Base-by-base conservation (phyloP, 2,113 vertebrate species). In the Ptychochromis oligacanthus region DNA sequence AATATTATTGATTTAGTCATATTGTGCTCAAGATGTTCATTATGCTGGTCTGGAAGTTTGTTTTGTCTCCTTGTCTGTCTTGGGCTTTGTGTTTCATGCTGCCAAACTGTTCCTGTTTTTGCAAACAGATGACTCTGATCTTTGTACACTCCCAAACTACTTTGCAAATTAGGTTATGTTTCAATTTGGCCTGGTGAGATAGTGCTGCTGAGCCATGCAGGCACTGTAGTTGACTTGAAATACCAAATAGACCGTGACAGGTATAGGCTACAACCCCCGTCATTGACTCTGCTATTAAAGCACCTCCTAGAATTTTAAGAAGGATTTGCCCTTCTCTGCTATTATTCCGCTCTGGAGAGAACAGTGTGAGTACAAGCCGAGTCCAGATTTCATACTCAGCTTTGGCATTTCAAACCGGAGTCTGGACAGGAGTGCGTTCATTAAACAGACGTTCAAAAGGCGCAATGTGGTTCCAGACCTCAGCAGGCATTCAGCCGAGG, bases 161-260 rank as follows among this genome's bases (percentile, higher is more conserved):
- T 70, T 72, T 46, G 67, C 57, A 89, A 82, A 91, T 91, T 24
- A 46, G 86, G 84, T 90, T 78, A 83, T 36, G 75, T 86, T 87
- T 82, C 80, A 80, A 59, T 87, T 84, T 80, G 85, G 79, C 89
- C 75, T 49, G 58, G 55, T 28, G 59, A 81, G 64, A 56, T 70
- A 61, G 76, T 18, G 46, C 80, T 91, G 91, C 88, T 88, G 90
- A 89, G 85, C 82, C 77, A 54, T 38, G 85, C 89, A 83, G 75
- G 64, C 58, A 38, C 86, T 78, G 78, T 77, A 60, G 80, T 78
- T 82, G 83, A 85, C 83, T 80, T 76, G 5, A 87, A 88, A 88
- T 15, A 70, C 18, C 82, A 89, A 88, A 93, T 26, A 61, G 54
- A 82, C 75, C 40, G 20, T 85, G 88, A 87, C 83, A 89, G 86